A percentile compares a stretch with the other conserved stretches of the same genome.
These are phyloP conservation scores for Drosophila putrida DNA, from an alignment of 2,888 invertebrate genomes.

Conservation along the genomic window DNA sequence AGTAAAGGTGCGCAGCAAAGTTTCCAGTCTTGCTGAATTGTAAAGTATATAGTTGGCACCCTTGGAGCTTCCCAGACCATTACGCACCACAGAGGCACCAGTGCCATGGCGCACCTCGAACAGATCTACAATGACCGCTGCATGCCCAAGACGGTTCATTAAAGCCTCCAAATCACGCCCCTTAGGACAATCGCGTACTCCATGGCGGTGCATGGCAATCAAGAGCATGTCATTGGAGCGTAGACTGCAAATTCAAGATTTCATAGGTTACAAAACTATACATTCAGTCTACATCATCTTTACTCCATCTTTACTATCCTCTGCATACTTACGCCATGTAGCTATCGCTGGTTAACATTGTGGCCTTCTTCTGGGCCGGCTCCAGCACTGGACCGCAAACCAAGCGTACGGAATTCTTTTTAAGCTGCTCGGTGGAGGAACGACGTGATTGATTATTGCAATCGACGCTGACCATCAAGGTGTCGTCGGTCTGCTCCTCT, in stretches of 20 bases:
- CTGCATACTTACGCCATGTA: constrained; percentile 55
- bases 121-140: constrained; percentile 89
- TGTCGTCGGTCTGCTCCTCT: constrained; percentile 2
- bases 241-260: constrained; percentile 84
- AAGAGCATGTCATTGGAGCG: constrained; percentile 88
- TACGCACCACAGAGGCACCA: constrained; percentile 86
- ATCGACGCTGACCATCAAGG: constrained; percentile 59
- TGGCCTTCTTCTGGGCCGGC: constrained; percentile 41
- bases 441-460: constrained; percentile 40
- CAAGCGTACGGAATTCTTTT: constrained; percentile 37
- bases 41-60: constrained; percentile 91
- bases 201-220: constrained; percentile 90
- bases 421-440: not conserved
- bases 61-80: constrained; percentile 81
- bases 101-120: constrained; percentile 88
- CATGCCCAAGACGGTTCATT: constrained; percentile 88
- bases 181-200: constrained; percentile 85
- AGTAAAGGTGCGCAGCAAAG: constrained; percentile 88
- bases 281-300: too few relatives aligned
- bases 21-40: constrained; percentile 90
- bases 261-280: not conserved
- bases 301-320: too few relatives aligned
- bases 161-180: constrained; percentile 84
- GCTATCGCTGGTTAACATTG: constrained; percentile 25
- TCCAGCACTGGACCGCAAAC: constrained; percentile 61